These are phyloP conservation scores for Dendrolimus punctatus DNA, from an alignment of 1,140 invertebrate genomes.

Conservation along the genomic window DNA sequence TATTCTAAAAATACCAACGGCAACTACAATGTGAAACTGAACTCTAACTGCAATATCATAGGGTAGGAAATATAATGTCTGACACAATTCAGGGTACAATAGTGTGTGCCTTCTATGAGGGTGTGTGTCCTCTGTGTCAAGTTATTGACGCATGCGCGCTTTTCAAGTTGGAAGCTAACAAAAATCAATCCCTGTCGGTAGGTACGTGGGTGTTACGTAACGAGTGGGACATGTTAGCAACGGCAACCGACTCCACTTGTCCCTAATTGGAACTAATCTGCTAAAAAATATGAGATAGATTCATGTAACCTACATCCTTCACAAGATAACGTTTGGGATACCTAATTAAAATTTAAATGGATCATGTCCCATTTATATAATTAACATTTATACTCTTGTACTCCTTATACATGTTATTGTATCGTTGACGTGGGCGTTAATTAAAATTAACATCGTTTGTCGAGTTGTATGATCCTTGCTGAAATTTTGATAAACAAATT, in stretches of 20 bases:
- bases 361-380: no score
- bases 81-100: constrained; percentile 16
- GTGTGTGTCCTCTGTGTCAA: constrained; percentile 28
- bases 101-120: constrained; percentile 18
- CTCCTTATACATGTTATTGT: no score
- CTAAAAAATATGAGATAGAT: not conserved
- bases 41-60: constrained; percentile 11
- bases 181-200: constrained; percentile 57
- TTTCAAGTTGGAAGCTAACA: constrained; percentile 31
- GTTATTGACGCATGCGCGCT: constrained; percentile 50
- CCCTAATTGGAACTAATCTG: constrained; percentile 44
- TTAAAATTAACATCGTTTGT: not conserved
- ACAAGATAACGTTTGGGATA: no score
- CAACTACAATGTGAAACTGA: constrained; percentile 10
- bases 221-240: constrained; percentile 41
- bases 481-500: no score
- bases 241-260: constrained; percentile 25
- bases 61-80: constrained; percentile 8
- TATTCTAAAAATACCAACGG: constrained; percentile 64
- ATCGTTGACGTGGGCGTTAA: not conserved
- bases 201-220: constrained; percentile 65
- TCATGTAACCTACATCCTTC: no score
- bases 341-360: no score
- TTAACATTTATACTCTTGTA: no score
- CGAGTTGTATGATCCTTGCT: not conserved